Evolutionary conservation across 2,797 vertebrate species (phyloP).

Genomic region (Lutjanus argentimaculatus): DNA sequence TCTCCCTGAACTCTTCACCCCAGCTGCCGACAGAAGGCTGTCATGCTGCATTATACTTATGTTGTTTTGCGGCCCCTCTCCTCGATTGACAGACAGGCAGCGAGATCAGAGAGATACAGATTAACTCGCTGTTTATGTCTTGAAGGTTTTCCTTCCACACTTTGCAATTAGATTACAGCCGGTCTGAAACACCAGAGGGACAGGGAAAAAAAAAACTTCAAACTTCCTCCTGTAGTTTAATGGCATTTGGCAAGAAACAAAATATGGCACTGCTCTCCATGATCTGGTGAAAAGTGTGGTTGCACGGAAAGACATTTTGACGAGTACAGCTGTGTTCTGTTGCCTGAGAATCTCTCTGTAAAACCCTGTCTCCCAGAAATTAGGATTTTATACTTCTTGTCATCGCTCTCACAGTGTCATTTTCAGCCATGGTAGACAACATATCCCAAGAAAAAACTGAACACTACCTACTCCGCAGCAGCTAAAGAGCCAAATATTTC

Average conservation of each 20-base stretch:
- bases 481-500: too few species aligned
- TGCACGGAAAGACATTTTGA: slow-evolving; percentile 9
- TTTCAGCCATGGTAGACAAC: neutral
- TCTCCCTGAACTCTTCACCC: slow-evolving; percentile 79
- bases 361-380: neutral
- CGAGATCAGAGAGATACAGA: slow-evolving; percentile 76
- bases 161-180: slow-evolving; percentile 69
- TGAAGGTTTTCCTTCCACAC: slow-evolving; percentile 57
- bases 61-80: slow-evolving; percentile 63
- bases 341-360: neutral
- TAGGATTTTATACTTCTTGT: too few species aligned
- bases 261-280: neutral
- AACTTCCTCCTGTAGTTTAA: slow-evolving; percentile 24
- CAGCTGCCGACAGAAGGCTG: slow-evolving; percentile 70
- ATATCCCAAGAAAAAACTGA: too few species aligned
- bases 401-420: neutral
- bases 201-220: neutral
- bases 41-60: slow-evolving; percentile 75
- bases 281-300: neutral
- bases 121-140: slow-evolving; percentile 62
- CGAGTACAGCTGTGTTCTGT: neutral
- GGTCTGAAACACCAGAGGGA: slow-evolving; percentile 19
- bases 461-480: neutral
- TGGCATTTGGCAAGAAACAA: slow-evolving; percentile 11
- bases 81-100: slow-evolving; percentile 76